Conservation (phyloP, 2,113 vertebrate genomes). For the Neotoma lepida region DNA sequence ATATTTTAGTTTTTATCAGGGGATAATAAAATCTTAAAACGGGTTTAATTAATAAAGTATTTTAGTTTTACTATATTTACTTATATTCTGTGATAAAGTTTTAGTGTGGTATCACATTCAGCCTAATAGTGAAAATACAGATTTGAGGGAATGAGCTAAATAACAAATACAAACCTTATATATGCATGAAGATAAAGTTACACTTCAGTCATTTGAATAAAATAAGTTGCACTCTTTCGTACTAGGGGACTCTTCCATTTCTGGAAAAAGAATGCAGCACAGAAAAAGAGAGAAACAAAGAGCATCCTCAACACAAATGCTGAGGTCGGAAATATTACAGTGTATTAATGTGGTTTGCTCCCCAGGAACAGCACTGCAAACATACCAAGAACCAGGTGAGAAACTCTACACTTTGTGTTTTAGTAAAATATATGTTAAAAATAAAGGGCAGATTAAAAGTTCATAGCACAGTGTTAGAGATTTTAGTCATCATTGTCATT, state of each 20-base stretch:
- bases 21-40: slow-evolving; percentile 44
- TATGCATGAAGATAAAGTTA: neutral
- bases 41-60: neutral
- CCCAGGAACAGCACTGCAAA: neutral
- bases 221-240: neutral
- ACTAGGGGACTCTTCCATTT: neutral
- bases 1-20: neutral
- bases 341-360: fast-evolving
- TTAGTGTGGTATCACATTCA: neutral
- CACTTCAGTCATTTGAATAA: neutral
- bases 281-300: neutral
- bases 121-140: neutral
- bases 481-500: neutral
- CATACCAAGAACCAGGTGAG: neutral
- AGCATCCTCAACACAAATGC: neutral
- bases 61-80: neutral
- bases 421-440: neutral
- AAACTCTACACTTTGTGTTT: neutral
- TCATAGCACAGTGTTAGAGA: neutral
- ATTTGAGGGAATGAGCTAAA: neutral
- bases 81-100: neutral
- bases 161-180: neutral
- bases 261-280: neutral
- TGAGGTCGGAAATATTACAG: neutral
- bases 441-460: neutral